Evolutionary conservation across 2,797 vertebrate species (phyloP).

Genomic region (Pteropus rufus): DNA sequence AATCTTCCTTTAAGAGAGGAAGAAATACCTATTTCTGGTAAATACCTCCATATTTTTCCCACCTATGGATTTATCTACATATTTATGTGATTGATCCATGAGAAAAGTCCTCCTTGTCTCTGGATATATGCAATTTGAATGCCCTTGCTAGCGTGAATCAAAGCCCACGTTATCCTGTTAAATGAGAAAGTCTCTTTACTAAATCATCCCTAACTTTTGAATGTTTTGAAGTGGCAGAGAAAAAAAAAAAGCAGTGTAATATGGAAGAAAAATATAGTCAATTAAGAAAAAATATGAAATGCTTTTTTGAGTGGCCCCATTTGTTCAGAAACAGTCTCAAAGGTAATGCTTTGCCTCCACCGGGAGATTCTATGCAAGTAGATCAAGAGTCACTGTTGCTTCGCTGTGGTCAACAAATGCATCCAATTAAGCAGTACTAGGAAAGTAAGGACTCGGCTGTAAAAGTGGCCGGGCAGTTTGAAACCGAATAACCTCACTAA

Average conservation of each 20-base stretch:
- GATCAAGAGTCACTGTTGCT: not conserved
- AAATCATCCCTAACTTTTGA: conserved; percentile 36
- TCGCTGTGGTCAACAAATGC: conserved; percentile 2
- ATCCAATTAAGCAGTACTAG: conserved; percentile 48
- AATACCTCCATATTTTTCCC: not conserved
- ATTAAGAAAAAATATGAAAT: not conserved
- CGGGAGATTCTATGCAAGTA: not conserved
- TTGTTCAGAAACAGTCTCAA: not conserved
- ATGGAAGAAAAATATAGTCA: not conserved
- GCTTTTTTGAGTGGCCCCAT: not conserved
- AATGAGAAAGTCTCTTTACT: not conserved
- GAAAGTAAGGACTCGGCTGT: conserved; percentile 46
- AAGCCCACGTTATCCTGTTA: not conserved
- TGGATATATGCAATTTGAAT: not conserved
- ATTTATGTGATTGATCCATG: not conserved
- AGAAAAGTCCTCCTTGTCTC: not conserved
- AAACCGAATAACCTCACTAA: conserved; percentile 74
- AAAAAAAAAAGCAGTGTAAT: not conserved
- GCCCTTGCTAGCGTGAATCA: not conserved
- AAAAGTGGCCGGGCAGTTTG: conserved; percentile 58
- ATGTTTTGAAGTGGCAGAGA: conserved; percentile 9
- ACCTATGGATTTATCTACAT: not conserved
- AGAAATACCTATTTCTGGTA: not conserved
- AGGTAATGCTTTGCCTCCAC: not conserved
- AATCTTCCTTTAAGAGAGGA: not conserved